phyloP scores from a whole-genome alignment of 2,113 vertebrate genomes.

The Myiozetetes cayanensis region DNA sequence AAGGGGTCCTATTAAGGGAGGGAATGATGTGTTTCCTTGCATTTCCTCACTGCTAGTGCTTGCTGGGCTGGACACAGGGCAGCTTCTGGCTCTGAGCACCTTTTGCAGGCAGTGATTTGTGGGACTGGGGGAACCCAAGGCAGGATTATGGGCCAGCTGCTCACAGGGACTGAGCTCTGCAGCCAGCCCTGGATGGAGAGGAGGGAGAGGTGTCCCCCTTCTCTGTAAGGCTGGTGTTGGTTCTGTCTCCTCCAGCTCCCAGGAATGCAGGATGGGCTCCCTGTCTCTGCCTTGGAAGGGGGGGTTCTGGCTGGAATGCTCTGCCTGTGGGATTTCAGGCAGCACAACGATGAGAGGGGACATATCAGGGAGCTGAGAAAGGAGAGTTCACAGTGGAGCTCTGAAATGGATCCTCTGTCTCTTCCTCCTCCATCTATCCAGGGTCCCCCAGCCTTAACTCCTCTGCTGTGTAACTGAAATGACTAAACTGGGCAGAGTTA shows the following conservation, averaged over 20 bases:
- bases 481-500: background rate
- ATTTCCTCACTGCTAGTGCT: background rate
- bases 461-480: background rate
- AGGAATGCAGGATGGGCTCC: background rate
- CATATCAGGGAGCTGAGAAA: background rate
- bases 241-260: background rate
- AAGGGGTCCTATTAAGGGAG: background rate
- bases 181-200: background rate
- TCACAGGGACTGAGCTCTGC: background rate
- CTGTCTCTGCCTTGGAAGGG: background rate
- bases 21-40: background rate
- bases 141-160: background rate
- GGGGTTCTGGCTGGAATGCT: background rate
- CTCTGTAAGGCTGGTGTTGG: background rate
- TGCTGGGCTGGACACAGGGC: background rate
- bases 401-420: background rate
- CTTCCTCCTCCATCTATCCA: rapidly evolving
- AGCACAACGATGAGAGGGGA: background rate
- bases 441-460: background rate
- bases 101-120: background rate
- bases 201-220: background rate
- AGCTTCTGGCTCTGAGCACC: background rate
- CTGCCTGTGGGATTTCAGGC: background rate
- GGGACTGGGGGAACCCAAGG: rapidly evolving
- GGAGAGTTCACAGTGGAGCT: background rate